Evolutionary conservation across 2,113 vertebrate species (phyloP).

Genomic region (Phaethon lepturus): DNA sequence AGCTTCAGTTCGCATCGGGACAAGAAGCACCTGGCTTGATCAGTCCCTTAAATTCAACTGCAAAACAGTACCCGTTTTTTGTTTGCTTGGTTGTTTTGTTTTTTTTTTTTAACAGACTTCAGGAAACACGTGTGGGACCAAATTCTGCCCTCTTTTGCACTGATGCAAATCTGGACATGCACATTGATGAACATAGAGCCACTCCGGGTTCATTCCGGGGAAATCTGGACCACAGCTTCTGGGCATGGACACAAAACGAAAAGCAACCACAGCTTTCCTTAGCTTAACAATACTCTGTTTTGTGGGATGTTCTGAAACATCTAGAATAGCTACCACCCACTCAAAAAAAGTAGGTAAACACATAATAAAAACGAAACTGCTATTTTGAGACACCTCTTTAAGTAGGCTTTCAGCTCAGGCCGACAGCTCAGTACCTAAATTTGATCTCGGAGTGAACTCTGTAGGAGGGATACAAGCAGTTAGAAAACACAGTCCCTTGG

Average conservation of each 20-base stretch:
- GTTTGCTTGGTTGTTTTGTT: no score
- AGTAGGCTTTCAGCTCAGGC: not conserved
- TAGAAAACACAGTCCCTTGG: not conserved
- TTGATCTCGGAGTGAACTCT: not conserved
- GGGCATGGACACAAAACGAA: not conserved
- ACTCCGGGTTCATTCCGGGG: not conserved
- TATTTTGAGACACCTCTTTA: constrained; percentile 18
- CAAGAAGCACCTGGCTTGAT: not conserved
- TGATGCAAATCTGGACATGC: not conserved
- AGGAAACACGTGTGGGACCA: not conserved
- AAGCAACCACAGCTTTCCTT: not conserved
- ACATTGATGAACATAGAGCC: not conserved
- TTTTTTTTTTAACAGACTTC: not conserved
- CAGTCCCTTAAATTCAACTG: not conserved
- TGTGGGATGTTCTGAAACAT: not conserved
- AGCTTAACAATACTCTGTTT: not conserved
- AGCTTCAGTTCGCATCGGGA: not conserved
- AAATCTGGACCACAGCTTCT: not conserved
- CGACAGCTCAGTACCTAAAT: not conserved
- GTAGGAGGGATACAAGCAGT: not conserved
- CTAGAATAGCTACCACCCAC: constrained; percentile 40
- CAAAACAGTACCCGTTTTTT: not conserved
- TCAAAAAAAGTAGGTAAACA: not conserved
- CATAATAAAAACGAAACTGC: not conserved
- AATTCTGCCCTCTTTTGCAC: not conserved